A percentile compares a stretch with the other conserved stretches of the same genome.
These are phyloP conservation scores for Bruchidius siliquastri DNA, from an alignment of 2,888 invertebrate genomes.

Conservation along the genomic window DNA sequence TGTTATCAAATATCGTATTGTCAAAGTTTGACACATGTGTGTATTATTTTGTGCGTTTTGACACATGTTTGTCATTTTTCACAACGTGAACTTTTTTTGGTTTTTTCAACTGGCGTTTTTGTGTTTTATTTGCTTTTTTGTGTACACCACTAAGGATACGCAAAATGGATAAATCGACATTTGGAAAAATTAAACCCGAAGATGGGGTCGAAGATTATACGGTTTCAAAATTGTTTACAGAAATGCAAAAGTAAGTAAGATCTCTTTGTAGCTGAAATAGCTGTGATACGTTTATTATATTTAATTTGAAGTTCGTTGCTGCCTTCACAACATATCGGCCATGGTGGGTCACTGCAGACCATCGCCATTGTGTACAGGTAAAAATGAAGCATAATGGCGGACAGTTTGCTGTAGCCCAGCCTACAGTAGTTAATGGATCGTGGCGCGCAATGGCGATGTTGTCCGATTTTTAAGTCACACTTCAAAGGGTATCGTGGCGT, in stretches of 20 bases:
- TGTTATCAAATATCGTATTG: not conserved
- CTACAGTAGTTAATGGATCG: too few relatives aligned
- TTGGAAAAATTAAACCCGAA: constrained; percentile 13
- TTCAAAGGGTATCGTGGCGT: too few relatives aligned
- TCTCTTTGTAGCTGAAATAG: not conserved
- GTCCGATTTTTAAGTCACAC: too few relatives aligned
- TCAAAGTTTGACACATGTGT: not conserved
- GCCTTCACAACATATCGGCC: too few relatives aligned
- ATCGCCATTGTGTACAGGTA: too few relatives aligned
- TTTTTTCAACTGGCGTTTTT: not conserved
- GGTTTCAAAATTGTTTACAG: constrained; percentile 10
- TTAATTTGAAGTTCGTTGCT: too few relatives aligned
- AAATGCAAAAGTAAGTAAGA: not conserved
- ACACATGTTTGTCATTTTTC: not conserved
- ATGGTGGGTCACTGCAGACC: too few relatives aligned
- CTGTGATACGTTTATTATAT: too few relatives aligned
- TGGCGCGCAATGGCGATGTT: too few relatives aligned
- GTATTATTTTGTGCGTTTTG: not conserved
- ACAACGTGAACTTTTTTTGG: not conserved
- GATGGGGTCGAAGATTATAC: constrained; percentile 11
- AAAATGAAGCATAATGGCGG: too few relatives aligned
- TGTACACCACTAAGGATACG: not conserved
- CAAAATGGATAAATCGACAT: not conserved
- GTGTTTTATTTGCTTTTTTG: not conserved
- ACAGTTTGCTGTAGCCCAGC: too few relatives aligned